A percentile compares a stretch with the other conserved stretches of the same genome.
Conservation (phyloP, 2,888 invertebrate species). For the Drosophila anceps region DNA sequence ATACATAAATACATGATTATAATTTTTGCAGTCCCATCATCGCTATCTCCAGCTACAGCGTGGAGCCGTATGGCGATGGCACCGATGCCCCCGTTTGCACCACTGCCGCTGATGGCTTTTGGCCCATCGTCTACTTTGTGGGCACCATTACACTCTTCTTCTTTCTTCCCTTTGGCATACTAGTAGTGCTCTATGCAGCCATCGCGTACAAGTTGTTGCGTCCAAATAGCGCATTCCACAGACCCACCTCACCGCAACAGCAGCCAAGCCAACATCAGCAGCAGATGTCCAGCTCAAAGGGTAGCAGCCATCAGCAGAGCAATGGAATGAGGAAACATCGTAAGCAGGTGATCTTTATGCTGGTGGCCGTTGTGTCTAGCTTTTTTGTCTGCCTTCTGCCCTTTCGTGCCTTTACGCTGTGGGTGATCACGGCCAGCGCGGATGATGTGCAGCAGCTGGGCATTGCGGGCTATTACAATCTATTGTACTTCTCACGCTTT, state of each 20-base stretch:
- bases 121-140: constrained; percentile 93
- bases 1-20: constrained; percentile 5
- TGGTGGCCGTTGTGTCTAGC: constrained; percentile 94
- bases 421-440: constrained; percentile 92
- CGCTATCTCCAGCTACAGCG: constrained; percentile 91
- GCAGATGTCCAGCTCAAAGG: constrained; percentile 49
- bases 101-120: constrained; percentile 91
- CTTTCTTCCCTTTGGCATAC: constrained; percentile 92
- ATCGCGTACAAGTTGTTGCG: constrained; percentile 95
- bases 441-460: constrained; percentile 90
- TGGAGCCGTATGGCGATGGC: constrained; percentile 90
- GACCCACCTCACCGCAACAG: constrained; percentile 69
- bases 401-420: constrained; percentile 94
- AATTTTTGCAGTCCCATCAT: constrained; percentile 91
- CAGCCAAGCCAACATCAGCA: constrained; percentile 42
- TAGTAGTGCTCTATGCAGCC: constrained; percentile 93
- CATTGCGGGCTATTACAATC: constrained; percentile 92
- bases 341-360: constrained; percentile 94
- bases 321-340: constrained; percentile 89
- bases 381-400: constrained; percentile 96
- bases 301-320: constrained; percentile 81
- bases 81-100: constrained; percentile 90
- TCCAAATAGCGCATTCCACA: constrained; percentile 74
- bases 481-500: constrained; percentile 93
- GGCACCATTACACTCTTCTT: constrained; percentile 93